These are phyloP conservation scores for Henicopernis longicauda DNA, from an alignment of 2,113 vertebrate species.

Conservation along the genomic window DNA sequence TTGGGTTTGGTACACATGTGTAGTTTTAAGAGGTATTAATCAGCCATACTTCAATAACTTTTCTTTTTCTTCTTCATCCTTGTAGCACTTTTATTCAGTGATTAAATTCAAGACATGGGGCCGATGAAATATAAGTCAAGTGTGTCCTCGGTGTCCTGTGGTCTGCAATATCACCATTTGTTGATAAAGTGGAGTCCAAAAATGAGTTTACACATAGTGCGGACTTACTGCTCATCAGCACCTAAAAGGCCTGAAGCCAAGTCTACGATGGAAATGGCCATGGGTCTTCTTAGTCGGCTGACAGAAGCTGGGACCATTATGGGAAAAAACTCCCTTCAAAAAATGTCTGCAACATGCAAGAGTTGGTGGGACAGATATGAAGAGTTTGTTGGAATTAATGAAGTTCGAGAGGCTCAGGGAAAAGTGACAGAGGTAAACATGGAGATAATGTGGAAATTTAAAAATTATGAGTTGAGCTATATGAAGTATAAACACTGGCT, in stretches of 20 bases:
- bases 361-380: slow-evolving; percentile 92
- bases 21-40: background rate
- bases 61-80: background rate
- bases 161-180: slow-evolving; percentile 47
- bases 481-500: background rate
- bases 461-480: background rate
- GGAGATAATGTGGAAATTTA: background rate
- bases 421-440: slow-evolving; percentile 88
- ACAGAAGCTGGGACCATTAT: slow-evolving; percentile 71
- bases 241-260: slow-evolving; percentile 53
- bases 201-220: slow-evolving; percentile 32
- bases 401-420: slow-evolving; percentile 88
- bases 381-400: slow-evolving; percentile 92
- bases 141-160: slow-evolving; percentile 58
- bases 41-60: background rate
- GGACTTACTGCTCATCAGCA: slow-evolving; percentile 70
- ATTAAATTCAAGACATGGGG: background rate
- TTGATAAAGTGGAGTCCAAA: slow-evolving; percentile 43
- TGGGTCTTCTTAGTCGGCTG: slow-evolving; percentile 61
- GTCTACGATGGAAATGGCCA: slow-evolving; percentile 40
- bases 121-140: slow-evolving; percentile 72
- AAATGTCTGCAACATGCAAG: slow-evolving; percentile 66
- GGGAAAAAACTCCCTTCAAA: slow-evolving; percentile 73
- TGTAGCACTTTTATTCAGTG: background rate
- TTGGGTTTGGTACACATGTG: accelerated